Evolutionary conservation across 2,888 invertebrate genomes (phyloP), one percentile per base, ranked within the genome.

Genomic region (Drosophila atripex): DNA sequence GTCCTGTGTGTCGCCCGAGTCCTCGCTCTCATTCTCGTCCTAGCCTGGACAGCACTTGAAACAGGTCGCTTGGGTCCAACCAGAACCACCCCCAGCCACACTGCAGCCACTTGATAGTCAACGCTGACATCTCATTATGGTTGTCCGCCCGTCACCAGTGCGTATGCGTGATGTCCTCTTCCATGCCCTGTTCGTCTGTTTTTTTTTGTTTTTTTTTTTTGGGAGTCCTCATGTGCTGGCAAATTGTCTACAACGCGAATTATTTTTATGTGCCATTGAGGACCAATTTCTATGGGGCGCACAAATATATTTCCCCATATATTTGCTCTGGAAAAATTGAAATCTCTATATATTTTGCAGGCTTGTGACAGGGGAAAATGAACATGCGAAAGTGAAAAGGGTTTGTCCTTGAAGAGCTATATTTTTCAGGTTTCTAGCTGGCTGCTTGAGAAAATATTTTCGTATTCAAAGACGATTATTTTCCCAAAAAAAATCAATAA

Each of bases 111-210:
- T 84, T 88, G 83, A 82, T 88, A 86, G 86, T 84, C 83, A 74
- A 51, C 86, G 79, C 73, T 84, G 83, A 84, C 83, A 84, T 84
- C 83, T 84, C 88, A 88, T 84, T 84, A 84, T 86, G 86, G 83
- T 73, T 84, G 83, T 88, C 86, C 71, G 58, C 75, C 71, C 77
- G 75, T 70, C 75, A 75, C 71, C 86, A 72, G 61, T 77, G 77
- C 85, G 87, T 80, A 86, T 86, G 80, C 84, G 80, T 80, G 69
- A 80, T 80, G 75, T 75, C 72, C 66, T 39, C 39, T 28, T 41
- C 23, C 57, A 35, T 46, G 7, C 32, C 7, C 25, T 11, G n/a
- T 14, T n/a, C 12, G 12, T n/a, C 11, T 14, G 49, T n/a, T 18
- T 18, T 43, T 35, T 16, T 38, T 35, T 4, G n/a, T n/a, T 16